These are phyloP conservation scores for Acrossocheilus fasciatus DNA, from an alignment of 2,797 vertebrate species.

Conservation along the genomic window DNA sequence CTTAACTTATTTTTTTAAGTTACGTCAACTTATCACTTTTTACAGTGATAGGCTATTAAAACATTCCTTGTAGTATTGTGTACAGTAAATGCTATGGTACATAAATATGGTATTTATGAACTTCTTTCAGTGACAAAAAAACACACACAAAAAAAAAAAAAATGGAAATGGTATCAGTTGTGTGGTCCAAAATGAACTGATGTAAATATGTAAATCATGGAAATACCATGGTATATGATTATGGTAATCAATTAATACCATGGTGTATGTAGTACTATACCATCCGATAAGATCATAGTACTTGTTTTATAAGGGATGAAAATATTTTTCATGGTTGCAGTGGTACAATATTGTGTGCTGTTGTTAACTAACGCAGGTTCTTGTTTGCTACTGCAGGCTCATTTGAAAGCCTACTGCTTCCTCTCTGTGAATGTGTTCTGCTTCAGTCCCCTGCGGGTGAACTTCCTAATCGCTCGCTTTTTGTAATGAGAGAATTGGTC, in stretches of 20 bases:
- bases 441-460: constrained; percentile 29
- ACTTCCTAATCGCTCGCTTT: constrained; percentile 30
- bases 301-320: neutral
- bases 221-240: neutral
- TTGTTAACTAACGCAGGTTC: constrained; percentile 18
- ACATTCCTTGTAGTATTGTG: neutral
- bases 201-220: neutral
- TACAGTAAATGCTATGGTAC: neutral
- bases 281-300: neutral
- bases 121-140: neutral
- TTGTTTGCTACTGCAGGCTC: constrained; percentile 1
- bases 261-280: neutral
- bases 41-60: neutral
- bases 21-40: no score
- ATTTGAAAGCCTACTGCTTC: constrained; percentile 36
- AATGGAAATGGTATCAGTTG: neutral
- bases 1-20: no score
- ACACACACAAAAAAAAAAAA: no score
- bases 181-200: neutral
- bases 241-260: neutral
- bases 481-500: constrained; percentile 48
- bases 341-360: neutral
- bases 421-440: constrained; percentile 26
- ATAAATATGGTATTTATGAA: constrained; percentile 9
- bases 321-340: neutral